Evolutionary conservation across 2,113 vertebrate species (phyloP).

Genomic region (Clarias magur): DNA sequence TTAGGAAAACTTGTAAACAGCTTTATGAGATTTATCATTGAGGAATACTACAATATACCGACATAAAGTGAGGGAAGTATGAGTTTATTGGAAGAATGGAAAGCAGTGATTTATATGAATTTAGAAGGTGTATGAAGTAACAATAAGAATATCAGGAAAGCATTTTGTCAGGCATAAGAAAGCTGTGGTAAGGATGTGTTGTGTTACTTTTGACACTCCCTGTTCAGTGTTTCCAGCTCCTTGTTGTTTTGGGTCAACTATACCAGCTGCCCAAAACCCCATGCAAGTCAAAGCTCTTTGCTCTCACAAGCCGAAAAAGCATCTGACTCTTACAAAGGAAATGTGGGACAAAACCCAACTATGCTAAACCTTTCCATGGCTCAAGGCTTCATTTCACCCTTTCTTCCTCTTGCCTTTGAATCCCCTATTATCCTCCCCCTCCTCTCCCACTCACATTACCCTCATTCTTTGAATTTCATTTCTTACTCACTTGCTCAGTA

Average conservation of each 20-base stretch:
- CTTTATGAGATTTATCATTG: neutral
- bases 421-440: conserved; percentile 3
- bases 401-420: conserved; percentile 18
- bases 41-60: neutral
- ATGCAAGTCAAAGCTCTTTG: conserved; percentile 49
- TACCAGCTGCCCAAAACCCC: conserved; percentile 42
- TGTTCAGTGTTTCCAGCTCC: conserved; percentile 38
- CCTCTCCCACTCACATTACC: conserved; percentile 4
- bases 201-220: conserved; percentile 2
- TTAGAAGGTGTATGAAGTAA: neutral
- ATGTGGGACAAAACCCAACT: conserved; percentile 52
- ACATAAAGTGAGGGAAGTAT: neutral
- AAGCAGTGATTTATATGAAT: neutral
- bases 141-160: neutral
- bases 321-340: conserved; percentile 52
- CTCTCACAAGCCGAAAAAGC: conserved; percentile 50
- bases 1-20: neutral
- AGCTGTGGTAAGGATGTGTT: conserved; percentile 1
- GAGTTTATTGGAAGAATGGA: neutral
- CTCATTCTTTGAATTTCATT: conserved; percentile 27
- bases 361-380: conserved; percentile 51
- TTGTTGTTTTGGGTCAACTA: conserved; percentile 51
- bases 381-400: conserved; percentile 45
- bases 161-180: neutral
- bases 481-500: neutral